Evolutionary conservation across 2,113 vertebrate species (phyloP).

Genomic region (Dendrocopos noguchii): DNA sequence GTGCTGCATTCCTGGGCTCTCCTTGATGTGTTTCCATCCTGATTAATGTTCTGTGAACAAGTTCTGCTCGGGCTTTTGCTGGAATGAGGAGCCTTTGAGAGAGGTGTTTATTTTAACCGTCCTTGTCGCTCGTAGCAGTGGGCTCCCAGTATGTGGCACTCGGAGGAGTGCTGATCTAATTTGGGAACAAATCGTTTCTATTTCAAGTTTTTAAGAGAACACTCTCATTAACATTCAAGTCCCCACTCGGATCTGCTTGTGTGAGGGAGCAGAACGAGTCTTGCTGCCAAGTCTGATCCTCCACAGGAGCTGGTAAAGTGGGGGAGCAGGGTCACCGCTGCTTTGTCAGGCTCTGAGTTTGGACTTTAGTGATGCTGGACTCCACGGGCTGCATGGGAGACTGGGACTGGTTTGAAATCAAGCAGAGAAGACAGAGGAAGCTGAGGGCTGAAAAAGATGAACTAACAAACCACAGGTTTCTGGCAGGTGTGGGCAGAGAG

Average conservation of each 20-base stretch:
- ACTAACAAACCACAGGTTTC: neutral
- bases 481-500: neutral
- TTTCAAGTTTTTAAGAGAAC: constrained; percentile 24
- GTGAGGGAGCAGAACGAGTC: neutral
- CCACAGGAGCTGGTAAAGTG: neutral
- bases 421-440: neutral
- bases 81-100: neutral
- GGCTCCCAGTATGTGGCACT: neutral
- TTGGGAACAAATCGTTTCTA: constrained; percentile 25
- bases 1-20: neutral
- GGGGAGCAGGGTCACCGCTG: neutral
- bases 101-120: neutral
- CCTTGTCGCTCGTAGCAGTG: neutral
- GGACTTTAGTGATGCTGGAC: neutral
- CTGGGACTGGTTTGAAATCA: neutral
- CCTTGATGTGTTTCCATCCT: neutral
- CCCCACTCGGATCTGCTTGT: neutral
- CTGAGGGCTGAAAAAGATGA: neutral
- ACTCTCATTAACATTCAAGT: neutral
- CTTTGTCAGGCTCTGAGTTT: neutral
- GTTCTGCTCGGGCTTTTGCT: neutral
- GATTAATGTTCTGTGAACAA: fast-evolving
- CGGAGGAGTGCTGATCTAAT: neutral
- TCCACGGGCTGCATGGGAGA: neutral
- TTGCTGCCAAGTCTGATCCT: neutral